Percentiles rank a stretch among this genome's conserved stretches.
Conservation (phyloP, 2,797 vertebrate species). For the Tokudaia muenninki region DNA sequence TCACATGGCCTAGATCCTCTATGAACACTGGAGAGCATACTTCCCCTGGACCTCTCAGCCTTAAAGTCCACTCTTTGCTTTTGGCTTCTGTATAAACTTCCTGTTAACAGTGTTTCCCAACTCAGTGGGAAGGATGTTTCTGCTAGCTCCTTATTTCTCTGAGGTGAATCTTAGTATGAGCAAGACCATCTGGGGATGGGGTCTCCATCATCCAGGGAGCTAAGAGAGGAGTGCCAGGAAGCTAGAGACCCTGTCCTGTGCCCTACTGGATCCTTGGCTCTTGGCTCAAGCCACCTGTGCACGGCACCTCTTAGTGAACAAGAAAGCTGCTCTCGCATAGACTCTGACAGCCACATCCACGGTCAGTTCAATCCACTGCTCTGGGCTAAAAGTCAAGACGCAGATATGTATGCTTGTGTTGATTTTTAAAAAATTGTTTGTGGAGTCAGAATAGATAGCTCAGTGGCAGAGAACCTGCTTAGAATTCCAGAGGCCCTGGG, state of each 20-base stretch:
- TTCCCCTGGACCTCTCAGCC: neutral
- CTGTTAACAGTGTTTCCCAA: neutral
- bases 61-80: neutral
- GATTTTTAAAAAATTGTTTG: neutral
- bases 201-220: neutral
- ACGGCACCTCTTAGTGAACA: neutral
- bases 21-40: too few relatives aligned
- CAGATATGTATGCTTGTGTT: neutral
- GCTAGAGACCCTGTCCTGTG: neutral
- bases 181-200: neutral
- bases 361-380: neutral
- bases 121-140: neutral
- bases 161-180: neutral
- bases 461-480: neutral
- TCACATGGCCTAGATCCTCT: neutral
- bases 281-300: neutral
- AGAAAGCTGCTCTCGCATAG: neutral
- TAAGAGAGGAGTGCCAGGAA: neutral
- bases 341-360: neutral
- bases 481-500: neutral
- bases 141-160: neutral
- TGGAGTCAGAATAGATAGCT: neutral
- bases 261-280: neutral
- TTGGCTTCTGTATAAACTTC: neutral
- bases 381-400: neutral